Percentiles rank a stretch among this genome's conserved stretches.
phyloP scores from a whole-genome alignment of 2,888 invertebrate species.

The Calameuta filiformis region DNA sequence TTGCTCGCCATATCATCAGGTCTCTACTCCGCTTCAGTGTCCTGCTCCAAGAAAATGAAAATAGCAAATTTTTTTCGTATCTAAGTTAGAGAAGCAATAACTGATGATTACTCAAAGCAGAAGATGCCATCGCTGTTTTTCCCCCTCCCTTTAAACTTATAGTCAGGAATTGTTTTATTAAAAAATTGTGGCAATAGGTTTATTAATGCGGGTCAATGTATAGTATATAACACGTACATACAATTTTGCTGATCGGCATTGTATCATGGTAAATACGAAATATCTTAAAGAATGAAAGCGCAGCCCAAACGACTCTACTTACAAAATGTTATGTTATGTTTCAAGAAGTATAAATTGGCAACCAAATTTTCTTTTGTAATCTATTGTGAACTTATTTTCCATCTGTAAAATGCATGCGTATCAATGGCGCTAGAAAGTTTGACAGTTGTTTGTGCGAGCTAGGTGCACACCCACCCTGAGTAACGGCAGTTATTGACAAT shows the following conservation, averaged over 20 bases:
- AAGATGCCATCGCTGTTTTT: background rate
- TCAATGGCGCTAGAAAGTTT: background rate
- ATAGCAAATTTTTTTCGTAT: background rate
- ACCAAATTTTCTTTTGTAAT: background rate
- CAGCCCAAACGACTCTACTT: background rate
- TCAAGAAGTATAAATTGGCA: background rate
- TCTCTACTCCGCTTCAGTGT: background rate
- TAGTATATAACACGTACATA: background rate
- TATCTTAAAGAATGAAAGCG: background rate
- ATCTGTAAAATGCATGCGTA: background rate
- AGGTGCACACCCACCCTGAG: background rate
- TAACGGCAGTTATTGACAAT: background rate
- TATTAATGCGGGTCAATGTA: background rate
- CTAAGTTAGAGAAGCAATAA: background rate
- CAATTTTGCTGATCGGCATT: background rate
- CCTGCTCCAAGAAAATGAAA: background rate
- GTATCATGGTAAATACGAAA: background rate
- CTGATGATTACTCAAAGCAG: background rate
- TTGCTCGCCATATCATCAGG: conserved; percentile 54
- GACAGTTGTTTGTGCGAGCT: background rate
- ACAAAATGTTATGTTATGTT: background rate
- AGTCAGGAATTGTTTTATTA: background rate
- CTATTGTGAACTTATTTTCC: background rate
- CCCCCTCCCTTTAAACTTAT: background rate
- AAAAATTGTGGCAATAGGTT: background rate